phyloP scores from a whole-genome alignment of 2,888 invertebrate genomes.

The Sinelater perroti region DNA sequence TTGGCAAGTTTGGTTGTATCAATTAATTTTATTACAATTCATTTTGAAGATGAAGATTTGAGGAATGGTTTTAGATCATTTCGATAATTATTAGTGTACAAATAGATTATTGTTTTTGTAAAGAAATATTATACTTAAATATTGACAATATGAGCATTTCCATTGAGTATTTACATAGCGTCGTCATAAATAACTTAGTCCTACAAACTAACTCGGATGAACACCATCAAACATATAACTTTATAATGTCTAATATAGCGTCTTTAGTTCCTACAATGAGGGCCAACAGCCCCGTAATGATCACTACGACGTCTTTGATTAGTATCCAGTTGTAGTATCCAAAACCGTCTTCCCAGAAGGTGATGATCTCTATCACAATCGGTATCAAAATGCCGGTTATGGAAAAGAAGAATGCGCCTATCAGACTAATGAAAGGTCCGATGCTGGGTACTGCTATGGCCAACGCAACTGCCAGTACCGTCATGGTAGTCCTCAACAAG shows the following conservation, averaged over 20 bases:
- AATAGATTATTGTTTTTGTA: too few relatives aligned
- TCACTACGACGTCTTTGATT: conserved; percentile 80
- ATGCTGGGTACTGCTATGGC: conserved; percentile 90
- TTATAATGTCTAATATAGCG: conserved; percentile 62
- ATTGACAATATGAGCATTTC: too few relatives aligned
- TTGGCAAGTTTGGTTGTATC: too few relatives aligned
- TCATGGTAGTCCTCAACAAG: conserved; percentile 72
- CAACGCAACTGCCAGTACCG: conserved; percentile 72
- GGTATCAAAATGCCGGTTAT: conserved; percentile 90
- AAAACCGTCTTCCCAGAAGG: conserved; percentile 85
- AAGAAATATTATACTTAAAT: too few relatives aligned
- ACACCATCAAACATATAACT: neutral
- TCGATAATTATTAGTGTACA: too few relatives aligned
- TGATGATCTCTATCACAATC: conserved; percentile 83
- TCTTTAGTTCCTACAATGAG: conserved; percentile 82
- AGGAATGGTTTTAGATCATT: too few relatives aligned
- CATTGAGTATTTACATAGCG: too few relatives aligned
- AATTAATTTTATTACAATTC: too few relatives aligned
- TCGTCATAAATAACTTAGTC: too few relatives aligned
- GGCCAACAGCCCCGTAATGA: conserved; percentile 80
- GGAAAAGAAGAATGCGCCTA: conserved; percentile 93
- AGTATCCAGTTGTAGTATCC: conserved; percentile 76
- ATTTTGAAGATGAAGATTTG: too few relatives aligned
- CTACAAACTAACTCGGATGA: too few relatives aligned
- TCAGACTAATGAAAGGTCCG: conserved; percentile 87